phyloP scores from a whole-genome alignment of 2,113 vertebrate species.

The Actenoides lindsayi region DNA sequence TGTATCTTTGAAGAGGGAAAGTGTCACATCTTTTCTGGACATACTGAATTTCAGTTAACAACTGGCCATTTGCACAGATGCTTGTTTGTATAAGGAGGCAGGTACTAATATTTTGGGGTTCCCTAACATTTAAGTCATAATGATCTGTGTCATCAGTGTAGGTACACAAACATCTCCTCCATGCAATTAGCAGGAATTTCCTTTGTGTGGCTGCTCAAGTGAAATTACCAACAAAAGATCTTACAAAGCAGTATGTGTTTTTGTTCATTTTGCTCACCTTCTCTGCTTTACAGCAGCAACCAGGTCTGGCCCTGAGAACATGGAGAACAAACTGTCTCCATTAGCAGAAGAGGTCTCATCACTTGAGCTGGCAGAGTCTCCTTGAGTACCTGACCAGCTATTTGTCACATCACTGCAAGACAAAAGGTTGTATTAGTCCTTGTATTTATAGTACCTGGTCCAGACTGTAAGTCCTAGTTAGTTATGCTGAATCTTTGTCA shows the following conservation, averaged over 20 bases:
- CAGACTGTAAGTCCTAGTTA: neutral
- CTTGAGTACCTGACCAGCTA: constrained; percentile 95
- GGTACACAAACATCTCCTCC: neutral
- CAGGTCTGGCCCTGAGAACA: constrained; percentile 99
- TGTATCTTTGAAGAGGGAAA: neutral
- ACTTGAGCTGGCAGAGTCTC: constrained; percentile 95
- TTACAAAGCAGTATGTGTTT: neutral
- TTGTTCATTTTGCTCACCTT: constrained; percentile 77
- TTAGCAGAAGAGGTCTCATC: constrained; percentile 97
- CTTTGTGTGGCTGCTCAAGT: neutral
- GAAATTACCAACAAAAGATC: neutral
- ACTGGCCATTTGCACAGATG: neutral
- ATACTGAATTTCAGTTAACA: neutral
- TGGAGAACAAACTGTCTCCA: constrained; percentile 97
- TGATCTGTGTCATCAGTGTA: neutral
- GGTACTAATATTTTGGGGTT: neutral
- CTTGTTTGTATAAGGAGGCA: neutral
- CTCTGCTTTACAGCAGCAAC: constrained; percentile 97
- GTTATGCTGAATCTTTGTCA: neutral
- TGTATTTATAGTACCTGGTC: neutral
- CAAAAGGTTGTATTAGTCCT: neutral
- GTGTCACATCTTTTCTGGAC: neutral
- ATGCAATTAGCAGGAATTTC: neutral
- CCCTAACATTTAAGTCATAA: neutral
- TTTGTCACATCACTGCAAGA: constrained; percentile 88